Percentiles rank a stretch among this genome's conserved stretches.
Conservation (phyloP, 2,888 invertebrate species). For the Chrysopilus asiliformis region DNA sequence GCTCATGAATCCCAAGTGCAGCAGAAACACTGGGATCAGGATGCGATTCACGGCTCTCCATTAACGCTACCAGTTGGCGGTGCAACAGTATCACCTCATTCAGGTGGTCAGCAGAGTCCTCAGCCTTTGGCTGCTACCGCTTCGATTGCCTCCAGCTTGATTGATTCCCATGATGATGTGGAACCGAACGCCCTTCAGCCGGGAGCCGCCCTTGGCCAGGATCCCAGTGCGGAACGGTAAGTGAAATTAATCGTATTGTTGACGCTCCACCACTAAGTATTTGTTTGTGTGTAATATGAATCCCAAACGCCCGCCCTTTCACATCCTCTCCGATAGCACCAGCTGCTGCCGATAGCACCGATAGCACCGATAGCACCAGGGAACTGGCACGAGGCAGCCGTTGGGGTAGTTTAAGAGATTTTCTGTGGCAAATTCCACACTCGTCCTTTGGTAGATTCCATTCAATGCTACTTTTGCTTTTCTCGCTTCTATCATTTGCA, state of each 20-base stretch:
- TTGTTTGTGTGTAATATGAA: background rate
- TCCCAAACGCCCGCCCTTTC: too few species aligned
- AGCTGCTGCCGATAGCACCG: conserved; percentile 7
- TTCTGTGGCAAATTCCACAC: background rate
- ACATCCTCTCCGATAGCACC: too few species aligned
- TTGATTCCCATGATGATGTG: conserved; percentile 39
- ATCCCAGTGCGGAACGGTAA: conserved; percentile 15
- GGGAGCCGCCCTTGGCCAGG: background rate
- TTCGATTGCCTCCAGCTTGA: conserved; percentile 20
- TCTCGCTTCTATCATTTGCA: too few species aligned
- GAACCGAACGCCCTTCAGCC: conserved; percentile 40
- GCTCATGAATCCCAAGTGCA: too few species aligned
- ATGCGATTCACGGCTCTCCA: too few species aligned
- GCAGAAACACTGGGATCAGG: too few species aligned
- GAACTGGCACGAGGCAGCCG: background rate
- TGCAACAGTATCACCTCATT: background rate
- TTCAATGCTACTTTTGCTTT: too few species aligned
- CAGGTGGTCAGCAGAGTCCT: too few species aligned
- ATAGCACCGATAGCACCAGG: conserved; percentile 7
- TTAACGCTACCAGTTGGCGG: too few species aligned
- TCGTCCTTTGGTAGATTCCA: too few species aligned
- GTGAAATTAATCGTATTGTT: conserved; percentile 16
- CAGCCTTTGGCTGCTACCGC: too few species aligned
- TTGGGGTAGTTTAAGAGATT: too few species aligned
- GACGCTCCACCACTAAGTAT: conserved; percentile 13